Base-by-base conservation (phyloP, 2,888 invertebrate species). In the Tenthredo scrophulariae region DNA sequence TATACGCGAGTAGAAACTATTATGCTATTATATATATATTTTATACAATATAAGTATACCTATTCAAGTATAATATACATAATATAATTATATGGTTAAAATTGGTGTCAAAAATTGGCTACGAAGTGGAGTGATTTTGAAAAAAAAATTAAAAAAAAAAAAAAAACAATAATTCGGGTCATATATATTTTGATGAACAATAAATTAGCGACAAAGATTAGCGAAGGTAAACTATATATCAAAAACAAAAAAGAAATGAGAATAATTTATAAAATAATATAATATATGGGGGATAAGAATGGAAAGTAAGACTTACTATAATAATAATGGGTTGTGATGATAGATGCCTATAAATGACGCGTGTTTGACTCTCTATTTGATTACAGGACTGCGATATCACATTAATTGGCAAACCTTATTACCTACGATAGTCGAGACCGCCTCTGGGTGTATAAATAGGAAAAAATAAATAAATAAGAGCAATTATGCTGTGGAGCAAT, bases 321-420 rank as follows among this genome's bases (percentile, higher is more conserved):
- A 67, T 67, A 26, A 33, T 15, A 13, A 67, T 54, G 54, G 54
- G 9, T 29, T 62, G 3, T 13, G 26, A 18, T 26, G 13, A 62
- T 62, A 22, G 10, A 22, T 62, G 26, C 22, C 18, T 62, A 26
- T 62, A 62, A 26, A 62, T 62, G 84, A 58, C 74, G 72, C 84
- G 33, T 84, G 84, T 46, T 50, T 26, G 18, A 75, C 74, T 84
- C 70, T 84, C 84, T n/a, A 74, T 84, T 74, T 40, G 50, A 84
- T 54, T 37, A 50, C 6, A 43, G 50, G 4, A 58, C 40, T 46
- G 46, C 15, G 84, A 84, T 84, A 84, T 75, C 26, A 58, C 22
- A 70, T 37, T 33, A 37, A 84, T 84, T 84, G 74, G 75, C 84
- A 75, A n/a, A 84, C 75, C 50, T 84, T 58, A 37, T 84, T 84